A percentile compares a stretch with the other conserved stretches of the same genome.
phyloP scores from a whole-genome alignment of 2,797 vertebrate genomes.

The Alca torda region DNA sequence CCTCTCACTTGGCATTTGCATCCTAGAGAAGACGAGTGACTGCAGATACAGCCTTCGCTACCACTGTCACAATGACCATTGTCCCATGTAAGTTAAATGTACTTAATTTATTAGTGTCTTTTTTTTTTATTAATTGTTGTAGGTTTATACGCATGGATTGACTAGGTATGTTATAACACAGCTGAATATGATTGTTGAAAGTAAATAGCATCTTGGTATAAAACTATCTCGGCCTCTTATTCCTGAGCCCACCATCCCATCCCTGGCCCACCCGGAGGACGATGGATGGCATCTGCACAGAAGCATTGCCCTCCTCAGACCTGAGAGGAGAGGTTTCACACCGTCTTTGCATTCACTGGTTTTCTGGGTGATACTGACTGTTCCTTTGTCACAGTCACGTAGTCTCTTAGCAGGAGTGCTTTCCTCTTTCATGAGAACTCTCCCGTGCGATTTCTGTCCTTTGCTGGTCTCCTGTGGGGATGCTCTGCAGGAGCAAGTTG shows the following conservation, averaged over 20 bases:
- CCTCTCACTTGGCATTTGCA: neutral
- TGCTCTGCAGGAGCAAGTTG: neutral
- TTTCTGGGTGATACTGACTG: neutral
- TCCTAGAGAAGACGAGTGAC: neutral
- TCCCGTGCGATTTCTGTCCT: neutral
- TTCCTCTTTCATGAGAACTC: neutral
- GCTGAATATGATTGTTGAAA: slow-evolving; percentile 2
- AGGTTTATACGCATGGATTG: neutral
- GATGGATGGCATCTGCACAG: accelerated
- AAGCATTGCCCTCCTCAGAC: neutral
- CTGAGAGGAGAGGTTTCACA: neutral
- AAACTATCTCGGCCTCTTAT: slow-evolving; percentile 36
- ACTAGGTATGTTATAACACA: neutral
- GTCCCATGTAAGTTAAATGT: slow-evolving; percentile 45
- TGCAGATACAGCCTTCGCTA: neutral
- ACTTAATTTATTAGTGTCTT: slow-evolving; percentile 65
- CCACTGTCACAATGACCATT: neutral
- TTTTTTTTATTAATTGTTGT: slow-evolving; percentile 35
- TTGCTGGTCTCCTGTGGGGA: neutral
- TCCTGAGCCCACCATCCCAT: neutral
- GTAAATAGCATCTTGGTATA: slow-evolving; percentile 54
- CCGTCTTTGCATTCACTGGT: neutral
- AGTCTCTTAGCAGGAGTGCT: neutral
- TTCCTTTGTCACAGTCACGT: neutral
- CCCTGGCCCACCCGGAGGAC: accelerated